Conservation (phyloP, 1,140 invertebrate species). For the Hyphantria cunea region DNA sequence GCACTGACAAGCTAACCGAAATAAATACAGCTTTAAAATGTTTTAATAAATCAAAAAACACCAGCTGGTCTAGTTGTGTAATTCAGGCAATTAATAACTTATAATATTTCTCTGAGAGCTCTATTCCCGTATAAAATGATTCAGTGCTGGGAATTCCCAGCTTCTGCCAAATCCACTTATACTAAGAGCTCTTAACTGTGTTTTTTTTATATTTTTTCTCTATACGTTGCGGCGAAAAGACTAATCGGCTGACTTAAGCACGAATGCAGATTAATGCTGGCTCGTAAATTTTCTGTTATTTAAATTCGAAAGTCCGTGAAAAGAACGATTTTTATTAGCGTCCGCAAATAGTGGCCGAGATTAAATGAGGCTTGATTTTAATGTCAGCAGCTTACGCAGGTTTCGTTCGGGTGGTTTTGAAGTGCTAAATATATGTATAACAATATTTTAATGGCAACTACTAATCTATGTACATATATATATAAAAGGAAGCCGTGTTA, state of each 20-base stretch:
- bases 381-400: conserved; percentile 13
- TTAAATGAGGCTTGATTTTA: conserved; percentile 6
- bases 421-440: conserved; percentile 3
- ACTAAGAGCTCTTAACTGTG: conserved; percentile 40
- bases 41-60: conserved; percentile 17
- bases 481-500: too few relatives aligned
- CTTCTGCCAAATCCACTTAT: conserved; percentile 48
- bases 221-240: conserved; percentile 33
- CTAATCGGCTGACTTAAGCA: conserved; percentile 38
- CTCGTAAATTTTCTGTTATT: conserved; percentile 38
- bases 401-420: background rate
- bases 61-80: conserved; percentile 1
- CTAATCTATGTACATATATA: too few relatives aligned
- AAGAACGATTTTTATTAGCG: conserved; percentile 24
- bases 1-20: too few relatives aligned
- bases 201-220: conserved; percentile 32
- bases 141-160: conserved; percentile 31
- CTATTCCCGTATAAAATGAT: conserved; percentile 35
- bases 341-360: conserved; percentile 26
- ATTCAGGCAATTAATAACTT: conserved; percentile 19
- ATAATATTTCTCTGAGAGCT: conserved; percentile 5
- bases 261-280: conserved; percentile 44
- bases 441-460: background rate
- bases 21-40: background rate
- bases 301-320: conserved; percentile 21